Conservation (phyloP, 2,797 vertebrate species). For the Furcifer pardalis region DNA sequence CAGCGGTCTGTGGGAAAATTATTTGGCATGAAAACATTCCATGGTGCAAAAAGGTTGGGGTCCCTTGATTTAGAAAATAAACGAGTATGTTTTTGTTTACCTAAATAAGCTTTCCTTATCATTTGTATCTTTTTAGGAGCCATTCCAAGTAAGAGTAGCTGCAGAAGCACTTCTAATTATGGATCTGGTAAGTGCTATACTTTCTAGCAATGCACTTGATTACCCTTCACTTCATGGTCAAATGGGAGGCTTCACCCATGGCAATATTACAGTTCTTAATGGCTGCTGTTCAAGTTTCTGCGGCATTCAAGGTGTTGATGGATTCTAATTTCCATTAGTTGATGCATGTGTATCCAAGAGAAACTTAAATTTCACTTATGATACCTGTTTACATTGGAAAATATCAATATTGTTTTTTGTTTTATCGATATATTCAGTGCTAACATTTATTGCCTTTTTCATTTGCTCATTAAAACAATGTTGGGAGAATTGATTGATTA, state of each 20-base stretch:
- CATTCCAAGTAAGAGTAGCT: constrained; percentile 91
- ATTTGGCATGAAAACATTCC: too few species aligned
- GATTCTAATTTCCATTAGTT: neutral
- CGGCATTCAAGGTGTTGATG: neutral
- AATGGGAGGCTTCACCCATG: constrained; percentile 61
- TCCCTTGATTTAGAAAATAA: neutral
- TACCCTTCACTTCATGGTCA: constrained; percentile 58
- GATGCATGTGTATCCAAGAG: neutral
- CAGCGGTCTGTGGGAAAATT: too few species aligned
- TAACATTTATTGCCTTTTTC: neutral
- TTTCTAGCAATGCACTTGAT: constrained; percentile 52
- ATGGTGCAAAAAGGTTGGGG: too few species aligned
- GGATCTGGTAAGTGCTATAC: constrained; percentile 87
- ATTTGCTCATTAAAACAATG: neutral
- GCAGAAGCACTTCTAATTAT: constrained; percentile 94
- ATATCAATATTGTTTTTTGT: neutral
- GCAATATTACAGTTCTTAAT: constrained; percentile 38
- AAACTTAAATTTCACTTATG: neutral
- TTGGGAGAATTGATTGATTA: neutral
- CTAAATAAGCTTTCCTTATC: constrained; percentile 23
- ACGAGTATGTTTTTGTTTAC: neutral
- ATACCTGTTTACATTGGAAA: neutral
- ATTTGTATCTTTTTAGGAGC: constrained; percentile 82
- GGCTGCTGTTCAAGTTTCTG: neutral
- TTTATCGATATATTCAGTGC: neutral